Percentiles rank a stretch among this genome's conserved stretches.
phyloP scores from a whole-genome alignment of 2,888 invertebrate genomes.

The Gibbula magus region DNA sequence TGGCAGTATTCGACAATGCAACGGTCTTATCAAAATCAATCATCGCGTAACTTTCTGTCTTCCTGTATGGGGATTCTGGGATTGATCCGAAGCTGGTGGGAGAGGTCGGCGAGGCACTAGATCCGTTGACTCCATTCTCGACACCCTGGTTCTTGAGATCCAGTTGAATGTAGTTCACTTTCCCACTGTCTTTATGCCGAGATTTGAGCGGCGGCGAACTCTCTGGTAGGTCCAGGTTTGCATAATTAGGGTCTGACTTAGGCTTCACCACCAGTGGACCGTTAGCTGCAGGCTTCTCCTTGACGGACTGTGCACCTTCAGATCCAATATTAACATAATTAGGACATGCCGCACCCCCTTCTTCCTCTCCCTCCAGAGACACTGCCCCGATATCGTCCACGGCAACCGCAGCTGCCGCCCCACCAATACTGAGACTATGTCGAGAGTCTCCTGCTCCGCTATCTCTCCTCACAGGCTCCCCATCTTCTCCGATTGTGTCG shows the following conservation, averaged over 20 bases:
- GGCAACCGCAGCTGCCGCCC: constrained; percentile 14
- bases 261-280: background rate
- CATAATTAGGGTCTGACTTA: constrained; percentile 17
- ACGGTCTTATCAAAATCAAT: constrained; percentile 96
- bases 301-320: background rate
- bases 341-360: constrained; percentile 32
- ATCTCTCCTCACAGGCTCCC: constrained; percentile 16
- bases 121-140: constrained; percentile 46
- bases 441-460: constrained; percentile 21
- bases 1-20: constrained; percentile 88
- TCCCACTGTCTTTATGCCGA: constrained; percentile 38
- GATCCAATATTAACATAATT: constrained; percentile 8
- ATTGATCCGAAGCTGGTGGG: constrained; percentile 55
- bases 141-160: constrained; percentile 56
- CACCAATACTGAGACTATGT: background rate
- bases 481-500: constrained; percentile 41
- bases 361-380: constrained; percentile 40
- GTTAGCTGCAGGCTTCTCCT: background rate
- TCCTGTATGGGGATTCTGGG: constrained; percentile 65
- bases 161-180: constrained; percentile 64
- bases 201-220: background rate
- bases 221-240: constrained; percentile 12
- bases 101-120: constrained; percentile 54
- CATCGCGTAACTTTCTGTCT: constrained; percentile 84
- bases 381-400: constrained; percentile 31